Conservation (phyloP, 2,113 vertebrate genomes). For the Phalacrocorax carbo region DNA sequence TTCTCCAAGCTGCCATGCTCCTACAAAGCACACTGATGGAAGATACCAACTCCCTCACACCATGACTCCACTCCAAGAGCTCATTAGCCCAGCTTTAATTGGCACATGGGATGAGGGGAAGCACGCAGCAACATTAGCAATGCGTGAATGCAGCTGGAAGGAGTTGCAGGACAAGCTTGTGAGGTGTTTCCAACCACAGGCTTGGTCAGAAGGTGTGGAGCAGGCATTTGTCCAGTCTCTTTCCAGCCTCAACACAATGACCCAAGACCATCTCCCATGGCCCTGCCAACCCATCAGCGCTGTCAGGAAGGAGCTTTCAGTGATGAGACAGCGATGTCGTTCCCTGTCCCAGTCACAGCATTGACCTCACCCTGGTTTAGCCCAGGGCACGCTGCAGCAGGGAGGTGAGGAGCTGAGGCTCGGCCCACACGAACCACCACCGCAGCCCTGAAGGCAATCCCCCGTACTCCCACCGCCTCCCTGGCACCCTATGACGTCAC, state of each 20-base stretch:
- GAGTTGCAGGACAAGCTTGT: too few species aligned
- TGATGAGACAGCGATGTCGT: accelerated
- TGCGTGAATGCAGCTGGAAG: accelerated
- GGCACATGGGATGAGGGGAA: accelerated
- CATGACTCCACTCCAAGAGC: neutral
- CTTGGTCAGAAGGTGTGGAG: too few species aligned
- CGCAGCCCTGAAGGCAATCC: too few species aligned
- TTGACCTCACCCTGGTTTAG: accelerated
- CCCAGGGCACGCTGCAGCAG: neutral
- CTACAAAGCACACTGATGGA: neutral
- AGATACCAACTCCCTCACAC: neutral
- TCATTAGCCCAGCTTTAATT: too few species aligned
- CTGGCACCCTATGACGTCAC: neutral
- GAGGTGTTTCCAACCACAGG: neutral
- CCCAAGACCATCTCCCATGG: neutral
- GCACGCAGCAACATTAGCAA: neutral
- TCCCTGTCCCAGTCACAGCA: neutral
- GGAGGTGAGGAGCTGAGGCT: neutral
- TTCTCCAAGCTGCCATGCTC: neutral
- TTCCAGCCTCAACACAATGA: accelerated
- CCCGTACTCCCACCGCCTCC: neutral
- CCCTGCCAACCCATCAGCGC: accelerated
- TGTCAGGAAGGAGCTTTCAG: neutral
- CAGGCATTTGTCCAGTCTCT: neutral
- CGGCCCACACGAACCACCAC: too few species aligned